Evolutionary conservation across 2,113 vertebrate species (phyloP).

Genomic region (Poeciliopsis retropinna): DNA sequence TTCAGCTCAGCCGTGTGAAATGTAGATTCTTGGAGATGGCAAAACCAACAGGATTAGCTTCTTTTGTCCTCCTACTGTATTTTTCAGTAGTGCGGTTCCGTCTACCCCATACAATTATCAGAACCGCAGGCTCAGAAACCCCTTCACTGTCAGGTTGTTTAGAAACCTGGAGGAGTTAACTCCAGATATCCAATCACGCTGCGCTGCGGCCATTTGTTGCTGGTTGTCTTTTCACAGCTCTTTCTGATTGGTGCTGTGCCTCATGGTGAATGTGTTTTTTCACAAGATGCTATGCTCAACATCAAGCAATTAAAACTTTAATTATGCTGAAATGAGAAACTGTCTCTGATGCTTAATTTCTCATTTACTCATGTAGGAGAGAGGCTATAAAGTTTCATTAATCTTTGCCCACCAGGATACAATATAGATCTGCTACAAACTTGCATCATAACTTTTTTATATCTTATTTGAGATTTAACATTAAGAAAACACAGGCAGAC

Average conservation of each 20-base stretch:
- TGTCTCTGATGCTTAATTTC: conserved; percentile 75
- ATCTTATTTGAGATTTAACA: conserved; percentile 40
- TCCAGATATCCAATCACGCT: conserved; percentile 42
- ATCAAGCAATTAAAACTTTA: conserved; percentile 79
- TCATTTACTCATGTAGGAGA: conserved; percentile 71
- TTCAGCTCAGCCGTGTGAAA: conserved; percentile 50
- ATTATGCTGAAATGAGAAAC: conserved; percentile 75
- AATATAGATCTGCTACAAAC: conserved; percentile 52
- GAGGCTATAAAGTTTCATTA: conserved; percentile 71
- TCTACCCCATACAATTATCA: conserved; percentile 13
- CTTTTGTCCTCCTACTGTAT: conserved; percentile 56
- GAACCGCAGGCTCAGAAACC: conserved; percentile 14
- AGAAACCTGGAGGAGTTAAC: conserved; percentile 35
- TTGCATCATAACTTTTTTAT: conserved; percentile 42
- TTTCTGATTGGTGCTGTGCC: conserved; percentile 24
- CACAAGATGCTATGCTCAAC: conserved; percentile 45
- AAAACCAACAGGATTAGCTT: conserved; percentile 63
- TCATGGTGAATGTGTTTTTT: conserved; percentile 58
- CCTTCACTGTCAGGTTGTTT: conserved; percentile 34
- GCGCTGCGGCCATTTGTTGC: conserved; percentile 30
- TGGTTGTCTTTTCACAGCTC: conserved; percentile 48
- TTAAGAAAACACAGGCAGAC: conserved; percentile 22
- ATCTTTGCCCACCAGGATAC: conserved; percentile 52
- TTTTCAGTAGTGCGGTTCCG: conserved; percentile 15
- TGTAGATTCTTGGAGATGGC: conserved; percentile 60